phyloP scores from a whole-genome alignment of 2,797 vertebrate genomes.

The Chaetodon trifasciatus region DNA sequence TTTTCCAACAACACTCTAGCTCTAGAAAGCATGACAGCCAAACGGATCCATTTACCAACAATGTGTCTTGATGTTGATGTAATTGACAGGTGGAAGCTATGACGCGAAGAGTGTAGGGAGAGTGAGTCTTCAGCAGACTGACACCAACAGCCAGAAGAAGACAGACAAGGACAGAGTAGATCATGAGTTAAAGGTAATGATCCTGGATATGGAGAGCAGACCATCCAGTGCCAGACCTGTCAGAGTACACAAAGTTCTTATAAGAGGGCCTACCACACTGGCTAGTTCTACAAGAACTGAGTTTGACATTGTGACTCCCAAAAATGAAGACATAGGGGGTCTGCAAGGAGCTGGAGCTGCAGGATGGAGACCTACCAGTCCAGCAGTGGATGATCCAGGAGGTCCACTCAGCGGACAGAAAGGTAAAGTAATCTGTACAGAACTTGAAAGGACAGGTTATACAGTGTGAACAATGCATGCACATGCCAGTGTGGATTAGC shows the following conservation, averaged over 20 bases:
- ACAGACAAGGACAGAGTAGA: slow-evolving; percentile 13
- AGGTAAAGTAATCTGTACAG: slow-evolving; percentile 51
- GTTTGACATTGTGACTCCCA: slow-evolving; percentile 55
- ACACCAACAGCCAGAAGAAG: slow-evolving; percentile 39
- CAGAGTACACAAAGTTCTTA: slow-evolving; percentile 1
- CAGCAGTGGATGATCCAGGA: slow-evolving; percentile 1
- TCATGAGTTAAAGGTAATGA: slow-evolving; percentile 3
- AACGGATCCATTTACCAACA: slow-evolving; percentile 1
- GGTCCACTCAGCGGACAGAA: slow-evolving; percentile 10
- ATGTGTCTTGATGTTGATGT: neutral
- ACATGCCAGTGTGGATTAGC: neutral
- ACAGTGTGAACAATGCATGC: neutral
- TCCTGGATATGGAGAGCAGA: slow-evolving; percentile 1
- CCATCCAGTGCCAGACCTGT: neutral
- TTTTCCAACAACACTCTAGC: slow-evolving; percentile 1
- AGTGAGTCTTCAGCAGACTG: slow-evolving; percentile 23
- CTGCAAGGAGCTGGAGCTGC: slow-evolving; percentile 6
- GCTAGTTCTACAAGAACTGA: slow-evolving; percentile 9
- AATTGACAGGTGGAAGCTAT: slow-evolving; percentile 54
- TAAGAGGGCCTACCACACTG: slow-evolving; percentile 3
- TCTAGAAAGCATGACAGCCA: neutral
- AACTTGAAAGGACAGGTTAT: neutral
- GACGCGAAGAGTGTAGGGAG: slow-evolving; percentile 28
- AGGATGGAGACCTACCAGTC: neutral
- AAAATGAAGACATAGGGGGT: slow-evolving; percentile 7